A percentile compares a stretch with the other conserved stretches of the same genome.
phyloP scores from a whole-genome alignment of 2,888 invertebrate species.

The Hypena proboscidalis region DNA sequence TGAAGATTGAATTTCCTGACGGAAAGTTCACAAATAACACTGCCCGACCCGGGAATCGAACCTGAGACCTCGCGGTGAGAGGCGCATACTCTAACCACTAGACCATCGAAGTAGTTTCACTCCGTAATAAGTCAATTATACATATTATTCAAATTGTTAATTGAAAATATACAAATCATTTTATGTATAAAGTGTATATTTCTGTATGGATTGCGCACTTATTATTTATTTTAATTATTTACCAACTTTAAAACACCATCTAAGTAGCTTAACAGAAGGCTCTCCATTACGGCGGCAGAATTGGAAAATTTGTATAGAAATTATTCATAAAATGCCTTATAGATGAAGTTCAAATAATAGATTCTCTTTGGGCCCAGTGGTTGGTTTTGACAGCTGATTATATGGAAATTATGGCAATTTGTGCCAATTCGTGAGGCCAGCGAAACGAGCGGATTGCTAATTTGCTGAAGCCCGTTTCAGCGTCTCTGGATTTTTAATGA shows the following conservation, averaged over 20 bases:
- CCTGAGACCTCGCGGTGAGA: no score
- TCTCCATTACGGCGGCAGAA: slow-evolving; percentile 34
- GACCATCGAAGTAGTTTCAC: no score
- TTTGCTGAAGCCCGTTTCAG: slow-evolving; percentile 35
- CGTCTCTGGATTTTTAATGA: slow-evolving; percentile 42
- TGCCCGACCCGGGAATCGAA: no score
- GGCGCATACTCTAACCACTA: no score
- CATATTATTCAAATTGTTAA: no score
- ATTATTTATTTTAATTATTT: slow-evolving; percentile 29
- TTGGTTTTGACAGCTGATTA: slow-evolving; percentile 56
- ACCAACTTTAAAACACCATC: slow-evolving; percentile 28
- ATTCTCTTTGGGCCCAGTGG: slow-evolving; percentile 41
- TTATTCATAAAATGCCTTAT: slow-evolving; percentile 46
- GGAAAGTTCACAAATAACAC: no score
- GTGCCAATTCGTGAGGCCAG: slow-evolving; percentile 43
- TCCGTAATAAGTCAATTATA: no score
- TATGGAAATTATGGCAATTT: slow-evolving; percentile 55
- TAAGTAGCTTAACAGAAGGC: slow-evolving; percentile 39
- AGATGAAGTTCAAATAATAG: slow-evolving; percentile 56
- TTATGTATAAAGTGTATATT: no score
- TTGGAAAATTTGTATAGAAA: slow-evolving; percentile 48
- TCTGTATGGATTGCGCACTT: slow-evolving; percentile 4
- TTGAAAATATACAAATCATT: no score
- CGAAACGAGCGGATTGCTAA: slow-evolving; percentile 34
- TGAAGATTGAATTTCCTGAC: no score